A percentile compares a stretch with the other conserved stretches of the same genome.
These are phyloP conservation scores for Lycophotia porphyrea DNA, from an alignment of 2,888 invertebrate species.

Conservation along the genomic window DNA sequence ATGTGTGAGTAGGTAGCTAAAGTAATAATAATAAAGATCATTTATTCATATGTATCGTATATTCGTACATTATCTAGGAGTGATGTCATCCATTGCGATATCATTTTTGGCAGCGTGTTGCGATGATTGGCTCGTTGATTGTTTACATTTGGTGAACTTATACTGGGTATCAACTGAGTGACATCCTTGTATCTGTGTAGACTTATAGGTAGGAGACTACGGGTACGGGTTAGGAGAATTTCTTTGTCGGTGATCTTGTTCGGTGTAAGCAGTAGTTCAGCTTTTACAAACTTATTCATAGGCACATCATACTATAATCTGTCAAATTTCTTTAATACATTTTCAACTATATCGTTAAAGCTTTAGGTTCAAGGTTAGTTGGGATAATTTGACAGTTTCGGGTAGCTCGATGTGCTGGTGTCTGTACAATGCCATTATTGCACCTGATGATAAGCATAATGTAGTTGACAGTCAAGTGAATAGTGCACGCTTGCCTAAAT, in stretches of 20 bases:
- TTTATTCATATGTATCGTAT: not conserved
- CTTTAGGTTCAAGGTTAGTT: too few relatives aligned
- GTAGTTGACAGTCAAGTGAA: not conserved
- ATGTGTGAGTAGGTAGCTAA: not conserved
- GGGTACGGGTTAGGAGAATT: not conserved
- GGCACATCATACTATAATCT: too few relatives aligned
- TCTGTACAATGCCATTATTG: not conserved
- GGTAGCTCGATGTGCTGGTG: too few relatives aligned
- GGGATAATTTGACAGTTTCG: too few relatives aligned
- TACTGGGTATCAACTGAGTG: not conserved
- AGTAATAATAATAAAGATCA: not conserved
- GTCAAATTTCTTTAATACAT: too few relatives aligned
- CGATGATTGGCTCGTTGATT: slow-evolving; percentile 14
- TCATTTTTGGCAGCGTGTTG: slow-evolving; percentile 14
- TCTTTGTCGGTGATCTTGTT: not conserved
- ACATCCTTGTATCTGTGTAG: not conserved
- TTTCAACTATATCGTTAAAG: too few relatives aligned
- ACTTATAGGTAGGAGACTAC: not conserved
- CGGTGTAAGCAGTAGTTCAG: not conserved
- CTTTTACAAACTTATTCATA: too few relatives aligned
- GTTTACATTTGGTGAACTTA: slow-evolving; percentile 29
- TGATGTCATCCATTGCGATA: slow-evolving; percentile 33
- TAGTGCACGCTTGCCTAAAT: not conserved
- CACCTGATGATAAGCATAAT: not conserved
- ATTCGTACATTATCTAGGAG: not conserved